Evolutionary conservation across 2,113 vertebrate genomes (phyloP), one percentile per base, ranked within the genome.

Genomic region (Anoura caudifer): DNA sequence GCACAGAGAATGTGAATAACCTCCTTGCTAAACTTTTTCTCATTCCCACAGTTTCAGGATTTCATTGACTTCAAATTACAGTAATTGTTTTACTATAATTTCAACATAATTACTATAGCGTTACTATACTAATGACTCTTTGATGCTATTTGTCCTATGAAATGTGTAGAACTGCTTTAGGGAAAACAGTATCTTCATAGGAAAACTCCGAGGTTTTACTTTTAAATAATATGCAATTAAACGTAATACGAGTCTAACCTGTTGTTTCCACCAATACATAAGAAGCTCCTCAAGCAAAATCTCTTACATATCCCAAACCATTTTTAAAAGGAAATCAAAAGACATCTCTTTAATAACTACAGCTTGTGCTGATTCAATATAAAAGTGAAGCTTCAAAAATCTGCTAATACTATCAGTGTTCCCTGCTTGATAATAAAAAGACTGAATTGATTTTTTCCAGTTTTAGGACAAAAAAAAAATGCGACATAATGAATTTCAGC

Each of bases 391-490:
- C 73, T 85, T 59, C 52, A 86, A 93, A 92, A 91, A 80, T 54
- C 63, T 81, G 56, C 50, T 86, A 97, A 83, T 70, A 33, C 88
- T 94, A 88, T 26, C 63, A 80, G 20, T 73, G 7, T 50, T 96
- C 94, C 76, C 26, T 26, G 77, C 80, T 88, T 92, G 93, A 97
- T 97, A 97, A 94, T 63, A 93, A 76, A 94, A 95, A 80, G 75
- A 95, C 52, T 73, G 52, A 96, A 97, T 72, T 93, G 12, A 36
- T 41, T 92, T 97, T 0, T 75, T 93, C 33, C 7, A 92, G 56
- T 91, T 98, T 97, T 97, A 84, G 38, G 61, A 80, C 9, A 95
- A 95, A 75, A 98, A 95, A 75, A 98, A 65, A 65, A 97, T 77
- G 86, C 90, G 83, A 56, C n/a, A 87, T 95, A 97, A 96, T 17